Evolutionary conservation across 1,140 invertebrate genomes (phyloP), one percentile per base, ranked within the genome.

Genomic region (Musca vetustissima): DNA sequence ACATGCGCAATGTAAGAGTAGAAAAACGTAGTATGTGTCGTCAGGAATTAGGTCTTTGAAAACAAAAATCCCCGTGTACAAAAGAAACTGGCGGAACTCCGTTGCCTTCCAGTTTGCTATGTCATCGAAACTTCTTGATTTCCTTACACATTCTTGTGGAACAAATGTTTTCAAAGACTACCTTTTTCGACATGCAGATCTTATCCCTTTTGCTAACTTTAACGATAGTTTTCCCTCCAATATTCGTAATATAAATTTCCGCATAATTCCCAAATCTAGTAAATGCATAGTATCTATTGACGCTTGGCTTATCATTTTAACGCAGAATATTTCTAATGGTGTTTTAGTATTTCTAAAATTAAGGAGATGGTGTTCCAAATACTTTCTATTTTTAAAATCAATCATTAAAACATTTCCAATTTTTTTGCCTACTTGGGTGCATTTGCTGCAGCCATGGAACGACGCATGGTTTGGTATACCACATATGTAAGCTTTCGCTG

Each of bases 271-370:
- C 21, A 71, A 55, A 64, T 70, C 70, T 14, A 71, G 32, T 67
- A 73, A 69, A 69, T 73, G 72, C 68, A 73, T 69, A 22, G 36
- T 66, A 19, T 71, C 70, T 21, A 73, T 28, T 21, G 68, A 59
- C 52, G 64, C 68, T 69, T 71, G 69, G 0, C 50, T 25, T 15
- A 72, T 19, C 71, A 66, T 66, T 70, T 53, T 68, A 47, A 73
- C n/a, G 57, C 67, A 24, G 25, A 73, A 21, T 0, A 17, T 71
- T 68, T 65, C 66, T 67, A 73, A 64, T 7, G 61, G 50, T 28
- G 68, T 64, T 7, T 64, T 67, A 57, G 66, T 69, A 48, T 32
- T 69, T 19, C 67, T 68, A 69, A 67, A 71, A 28, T 69, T 36
- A 17, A 9, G 64, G 59, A 15, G 19, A 22, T 69, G 69, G 53